Conservation (phyloP, 2,797 vertebrate genomes). For the Alfaro cultratus region DNA sequence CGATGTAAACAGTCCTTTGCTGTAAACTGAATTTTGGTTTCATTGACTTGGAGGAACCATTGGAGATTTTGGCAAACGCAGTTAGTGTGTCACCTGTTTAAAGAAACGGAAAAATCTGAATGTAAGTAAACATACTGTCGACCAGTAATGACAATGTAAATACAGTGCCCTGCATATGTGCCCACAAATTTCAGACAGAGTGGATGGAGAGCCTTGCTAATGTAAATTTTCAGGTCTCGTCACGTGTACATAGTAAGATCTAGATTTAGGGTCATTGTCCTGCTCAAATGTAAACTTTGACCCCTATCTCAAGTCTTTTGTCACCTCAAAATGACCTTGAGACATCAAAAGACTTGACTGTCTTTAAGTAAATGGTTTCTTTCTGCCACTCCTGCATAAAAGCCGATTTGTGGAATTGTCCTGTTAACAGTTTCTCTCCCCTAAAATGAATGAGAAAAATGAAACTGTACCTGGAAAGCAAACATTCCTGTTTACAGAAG, state of each 20-base stretch:
- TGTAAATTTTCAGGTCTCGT: too few relatives aligned
- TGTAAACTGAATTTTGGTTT: constrained; percentile 85
- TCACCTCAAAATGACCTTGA: too few relatives aligned
- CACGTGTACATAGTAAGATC: too few relatives aligned
- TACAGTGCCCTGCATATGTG: neutral
- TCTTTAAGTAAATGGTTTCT: neutral
- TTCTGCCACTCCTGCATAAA: neutral
- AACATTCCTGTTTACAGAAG: constrained; percentile 85
- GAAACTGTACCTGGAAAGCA: constrained; percentile 86
- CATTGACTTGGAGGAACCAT: constrained; percentile 86
- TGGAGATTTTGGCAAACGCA: constrained; percentile 86
- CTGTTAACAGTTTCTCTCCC: neutral
- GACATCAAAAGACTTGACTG: neutral
- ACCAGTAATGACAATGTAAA: neutral
- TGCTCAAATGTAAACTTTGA: too few relatives aligned
- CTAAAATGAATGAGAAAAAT: neutral
- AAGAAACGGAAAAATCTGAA: constrained; percentile 7
- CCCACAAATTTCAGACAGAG: neutral
- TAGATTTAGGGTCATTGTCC: too few relatives aligned
- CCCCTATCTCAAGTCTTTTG: too few relatives aligned
- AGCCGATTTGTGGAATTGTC: neutral
- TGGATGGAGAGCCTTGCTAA: too few relatives aligned
- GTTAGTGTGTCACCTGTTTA: constrained; percentile 88
- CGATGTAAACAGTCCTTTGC: constrained; percentile 80
- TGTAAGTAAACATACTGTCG: neutral